phyloP scores from a whole-genome alignment of 2,888 invertebrate species.

The Pristionchus fissidentatus region DNA sequence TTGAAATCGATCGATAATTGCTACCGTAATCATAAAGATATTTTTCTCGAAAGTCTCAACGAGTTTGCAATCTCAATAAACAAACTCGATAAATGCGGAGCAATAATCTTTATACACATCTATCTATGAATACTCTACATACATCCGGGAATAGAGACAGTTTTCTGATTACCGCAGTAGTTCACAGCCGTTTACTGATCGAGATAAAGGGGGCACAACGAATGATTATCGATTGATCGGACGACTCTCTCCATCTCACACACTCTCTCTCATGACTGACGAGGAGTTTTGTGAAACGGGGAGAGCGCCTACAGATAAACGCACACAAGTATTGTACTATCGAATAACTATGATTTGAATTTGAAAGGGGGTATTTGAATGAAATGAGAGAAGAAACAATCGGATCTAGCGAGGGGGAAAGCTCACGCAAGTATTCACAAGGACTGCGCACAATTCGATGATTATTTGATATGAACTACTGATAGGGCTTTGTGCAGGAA shows the following conservation, averaged over 20 bases:
- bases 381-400: too few species aligned
- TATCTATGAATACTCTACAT: not conserved
- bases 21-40: not conserved
- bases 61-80: not conserved
- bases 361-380: too few species aligned
- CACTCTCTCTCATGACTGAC: not conserved
- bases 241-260: not conserved
- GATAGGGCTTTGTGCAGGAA: not conserved
- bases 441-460: not conserved
- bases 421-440: not conserved
- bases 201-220: not conserved
- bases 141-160: not conserved
- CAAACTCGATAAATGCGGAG: not conserved
- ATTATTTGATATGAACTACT: not conserved
- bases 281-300: not conserved
- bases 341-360: too few species aligned
- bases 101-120: constrained; percentile 18
- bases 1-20: not conserved
- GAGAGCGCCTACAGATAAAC: not conserved
- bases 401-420: too few species aligned
- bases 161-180: too few species aligned
- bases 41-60: not conserved
- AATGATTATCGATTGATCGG: not conserved
- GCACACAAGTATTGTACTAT: constrained; percentile 10
- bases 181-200: too few species aligned